Evolutionary conservation across 2,797 vertebrate species (phyloP).

Genomic region (Xenentodon cancila): DNA sequence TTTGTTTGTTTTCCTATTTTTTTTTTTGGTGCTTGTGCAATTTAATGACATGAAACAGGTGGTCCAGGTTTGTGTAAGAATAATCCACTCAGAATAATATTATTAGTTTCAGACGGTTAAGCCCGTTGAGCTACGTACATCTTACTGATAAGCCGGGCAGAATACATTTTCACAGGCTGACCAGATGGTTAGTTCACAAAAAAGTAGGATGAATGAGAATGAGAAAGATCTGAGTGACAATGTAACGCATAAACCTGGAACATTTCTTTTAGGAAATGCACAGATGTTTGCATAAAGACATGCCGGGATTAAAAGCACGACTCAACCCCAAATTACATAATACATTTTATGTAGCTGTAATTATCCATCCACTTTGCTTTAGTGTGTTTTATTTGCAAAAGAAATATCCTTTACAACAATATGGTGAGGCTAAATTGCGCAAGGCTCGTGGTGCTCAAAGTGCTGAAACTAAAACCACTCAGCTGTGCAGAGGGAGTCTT

Average conservation of each 20-base stretch:
- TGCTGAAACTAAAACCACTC: no score
- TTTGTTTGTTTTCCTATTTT: slow-evolving; percentile 42
- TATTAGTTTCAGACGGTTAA: slow-evolving; percentile 70
- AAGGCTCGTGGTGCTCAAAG: neutral
- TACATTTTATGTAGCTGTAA: neutral
- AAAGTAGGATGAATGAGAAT: neutral
- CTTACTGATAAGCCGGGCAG: slow-evolving; percentile 50
- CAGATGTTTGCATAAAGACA: slow-evolving; percentile 28
- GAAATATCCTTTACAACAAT: neutral
- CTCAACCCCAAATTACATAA: neutral
- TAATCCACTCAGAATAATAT: slow-evolving; percentile 71
- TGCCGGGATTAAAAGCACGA: neutral
- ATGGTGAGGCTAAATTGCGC: neutral
- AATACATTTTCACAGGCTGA: slow-evolving; percentile 39
- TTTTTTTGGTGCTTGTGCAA: slow-evolving; percentile 47
- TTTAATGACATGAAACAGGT: slow-evolving; percentile 65
- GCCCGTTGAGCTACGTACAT: slow-evolving; percentile 57
- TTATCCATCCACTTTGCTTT: neutral
- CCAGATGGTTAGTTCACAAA: slow-evolving; percentile 54
- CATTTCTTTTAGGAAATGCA: neutral
- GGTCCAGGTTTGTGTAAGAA: slow-evolving; percentile 52
- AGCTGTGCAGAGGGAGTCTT: no score
- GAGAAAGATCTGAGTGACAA: slow-evolving; percentile 16
- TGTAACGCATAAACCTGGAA: slow-evolving; percentile 6
- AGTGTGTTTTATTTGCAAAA: neutral